Conservation (phyloP, 2,888 invertebrate genomes). For the Dolichomitus sp. region DNA sequence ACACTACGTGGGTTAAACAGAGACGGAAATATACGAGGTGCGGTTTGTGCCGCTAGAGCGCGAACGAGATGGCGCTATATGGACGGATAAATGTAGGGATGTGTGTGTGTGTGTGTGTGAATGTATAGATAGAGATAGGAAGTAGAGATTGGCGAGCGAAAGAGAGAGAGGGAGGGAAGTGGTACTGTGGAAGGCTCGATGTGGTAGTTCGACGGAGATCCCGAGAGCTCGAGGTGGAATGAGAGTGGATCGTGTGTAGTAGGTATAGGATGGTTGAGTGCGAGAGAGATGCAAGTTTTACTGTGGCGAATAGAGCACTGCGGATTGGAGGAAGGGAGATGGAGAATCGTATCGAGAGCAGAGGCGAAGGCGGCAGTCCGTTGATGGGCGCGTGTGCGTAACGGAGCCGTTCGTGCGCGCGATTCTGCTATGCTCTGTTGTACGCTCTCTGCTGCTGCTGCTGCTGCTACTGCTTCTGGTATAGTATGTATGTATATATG, state of each 20-base stretch:
- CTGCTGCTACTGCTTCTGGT: conserved; percentile 19
- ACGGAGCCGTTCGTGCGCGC: conserved; percentile 69
- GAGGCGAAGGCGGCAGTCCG: conserved; percentile 67
- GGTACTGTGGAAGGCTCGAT: conserved; percentile 1
- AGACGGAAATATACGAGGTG: conserved; percentile 35
- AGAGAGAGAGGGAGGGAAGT: conserved; percentile 25
- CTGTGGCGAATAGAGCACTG: background rate
- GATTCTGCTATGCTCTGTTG: conserved; percentile 51
- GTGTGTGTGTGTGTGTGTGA: background rate
- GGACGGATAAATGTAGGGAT: background rate
- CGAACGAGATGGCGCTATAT: conserved; percentile 63
- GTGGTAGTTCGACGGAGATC: conserved; percentile 17
- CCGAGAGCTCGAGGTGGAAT: conserved; percentile 3
- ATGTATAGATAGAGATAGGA: conserved; percentile 40
- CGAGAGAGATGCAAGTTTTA: conserved; percentile 30
- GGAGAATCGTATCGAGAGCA: conserved; percentile 58
- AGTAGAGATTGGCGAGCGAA: conserved; percentile 15
- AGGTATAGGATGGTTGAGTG: conserved; percentile 28
- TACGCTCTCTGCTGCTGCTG: conserved; percentile 1
- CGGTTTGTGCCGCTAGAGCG: conserved; percentile 28
- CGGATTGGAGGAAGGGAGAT: conserved; percentile 19
- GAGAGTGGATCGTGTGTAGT: conserved; percentile 36
- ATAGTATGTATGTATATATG: conserved; percentile 1
- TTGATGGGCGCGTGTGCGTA: conserved; percentile 70
- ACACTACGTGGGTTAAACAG: conserved; percentile 71